Base-by-base conservation (phyloP, 2,797 vertebrate species). In the Smutsia temminckii region DNA sequence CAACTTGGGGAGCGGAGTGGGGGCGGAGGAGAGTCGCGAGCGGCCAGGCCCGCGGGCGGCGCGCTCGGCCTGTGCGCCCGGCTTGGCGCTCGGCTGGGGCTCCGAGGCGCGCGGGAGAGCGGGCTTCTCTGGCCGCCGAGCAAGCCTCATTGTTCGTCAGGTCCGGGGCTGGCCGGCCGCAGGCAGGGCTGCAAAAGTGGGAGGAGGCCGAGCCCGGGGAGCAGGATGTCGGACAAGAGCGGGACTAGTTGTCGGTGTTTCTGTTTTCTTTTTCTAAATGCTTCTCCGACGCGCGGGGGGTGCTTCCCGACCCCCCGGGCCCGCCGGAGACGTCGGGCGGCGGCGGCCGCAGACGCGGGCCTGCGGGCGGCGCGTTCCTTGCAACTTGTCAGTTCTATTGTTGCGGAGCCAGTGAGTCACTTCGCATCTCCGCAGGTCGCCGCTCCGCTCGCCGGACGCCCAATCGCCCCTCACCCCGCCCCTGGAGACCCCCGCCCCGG, bases 321-420 rank as follows among this genome's bases (percentile, higher is more conserved):
- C 90, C 75, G 89, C 81, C 57, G 94, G 69, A 86, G 84, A 93
- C 89, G 96, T 89, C 95, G 83, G 92, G 95, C 61, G 85, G 87
- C 92, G 53, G 71, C 74, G 64, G 93, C 94, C 55, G 78, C 49
- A 29, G 92, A 25, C 69, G 90, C 93, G 89, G 96, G 96, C 96
- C 96, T 93, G 94, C 90, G 96, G 93, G 97, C 91, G 94, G 57
- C 95, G 51, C 89, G 85, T 81, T 85, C 97, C 21, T 97, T 90
- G 84, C 96, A 97, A 98, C 96, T 97, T 94, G 98, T 78, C 98
- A 85, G 97, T 92, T 95, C 98, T 93, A 98, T 98, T 98, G 98
- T 98, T 98, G 98, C 95, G 63, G 95, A 91, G 96, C 68, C 95
- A 55, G 98, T 89, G 98, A 97, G 96, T 97, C 98, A 93, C 97